A percentile compares a stretch with the other conserved stretches of the same genome.
These are phyloP conservation scores for Mimachlamys varia DNA, from an alignment of 2,888 invertebrate species.

Conservation along the genomic window DNA sequence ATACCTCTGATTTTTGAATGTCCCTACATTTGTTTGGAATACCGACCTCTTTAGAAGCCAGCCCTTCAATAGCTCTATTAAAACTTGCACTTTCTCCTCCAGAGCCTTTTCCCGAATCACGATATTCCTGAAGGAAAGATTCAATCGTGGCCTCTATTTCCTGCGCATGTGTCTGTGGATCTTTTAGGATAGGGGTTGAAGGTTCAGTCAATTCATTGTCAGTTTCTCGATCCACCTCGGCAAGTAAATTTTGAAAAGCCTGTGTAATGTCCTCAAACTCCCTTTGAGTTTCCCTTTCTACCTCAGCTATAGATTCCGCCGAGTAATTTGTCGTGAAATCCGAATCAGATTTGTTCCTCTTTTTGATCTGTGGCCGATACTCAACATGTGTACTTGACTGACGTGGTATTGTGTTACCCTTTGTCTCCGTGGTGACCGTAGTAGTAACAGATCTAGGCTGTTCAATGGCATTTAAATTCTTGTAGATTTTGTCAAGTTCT, in stretches of 20 bases:
- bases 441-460: not conserved
- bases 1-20: conserved; percentile 51
- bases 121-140: conserved; percentile 50
- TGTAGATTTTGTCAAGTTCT: conserved; percentile 77
- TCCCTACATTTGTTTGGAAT: conserved; percentile 47
- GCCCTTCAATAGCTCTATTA: conserved; percentile 40
- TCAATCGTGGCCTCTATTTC: conserved; percentile 52
- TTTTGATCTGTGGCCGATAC: conserved; percentile 36
- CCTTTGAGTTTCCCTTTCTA: conserved; percentile 69
- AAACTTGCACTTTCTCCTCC: conserved; percentile 35
- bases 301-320: conserved; percentile 56
- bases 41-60: conserved; percentile 40
- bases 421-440: not conserved
- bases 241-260: conserved; percentile 73
- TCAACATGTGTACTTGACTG: conserved; percentile 28
- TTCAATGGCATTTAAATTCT: conserved; percentile 70
- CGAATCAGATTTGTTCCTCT: conserved; percentile 47
- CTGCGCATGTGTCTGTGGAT: conserved; percentile 40
- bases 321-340: conserved; percentile 45
- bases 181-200: conserved; percentile 10
- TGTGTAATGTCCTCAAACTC: conserved; percentile 74
- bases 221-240: conserved; percentile 62
- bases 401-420: not conserved
- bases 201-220: conserved; percentile 29
- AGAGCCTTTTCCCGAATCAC: conserved; percentile 42